These are phyloP conservation scores for Ectropis grisescens DNA, from an alignment of 1,140 invertebrate genomes.

Conservation along the genomic window DNA sequence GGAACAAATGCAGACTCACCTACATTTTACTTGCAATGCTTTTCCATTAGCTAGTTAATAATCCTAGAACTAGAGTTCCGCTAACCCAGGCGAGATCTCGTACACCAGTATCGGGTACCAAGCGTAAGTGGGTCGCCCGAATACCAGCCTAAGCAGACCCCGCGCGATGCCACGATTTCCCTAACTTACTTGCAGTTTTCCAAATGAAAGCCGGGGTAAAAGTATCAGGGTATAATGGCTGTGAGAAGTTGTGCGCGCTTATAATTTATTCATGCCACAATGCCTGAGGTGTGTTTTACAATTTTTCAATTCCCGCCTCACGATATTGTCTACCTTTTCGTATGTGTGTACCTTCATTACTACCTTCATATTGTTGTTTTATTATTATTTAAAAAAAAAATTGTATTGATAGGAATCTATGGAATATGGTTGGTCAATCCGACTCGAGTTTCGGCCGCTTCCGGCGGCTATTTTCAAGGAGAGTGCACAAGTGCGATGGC, in stretches of 20 bases:
- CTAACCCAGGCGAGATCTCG: slow-evolving; percentile 42
- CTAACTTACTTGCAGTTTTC: slow-evolving; percentile 16
- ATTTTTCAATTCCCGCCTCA: slow-evolving; percentile 31
- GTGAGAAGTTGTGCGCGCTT: slow-evolving; percentile 35
- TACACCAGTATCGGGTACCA: slow-evolving; percentile 45
- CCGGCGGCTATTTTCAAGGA: too few species aligned
- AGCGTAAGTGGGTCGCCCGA: slow-evolving; percentile 42
- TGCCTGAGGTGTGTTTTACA: slow-evolving; percentile 35
- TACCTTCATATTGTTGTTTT: too few species aligned
- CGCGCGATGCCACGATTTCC: slow-evolving; percentile 27
- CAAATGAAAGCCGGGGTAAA: slow-evolving; percentile 6
- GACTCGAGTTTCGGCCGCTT: too few species aligned
- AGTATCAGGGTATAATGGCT: slow-evolving; percentile 18
- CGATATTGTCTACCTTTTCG: too few species aligned
- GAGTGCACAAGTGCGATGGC: too few species aligned
- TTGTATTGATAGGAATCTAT: too few species aligned
- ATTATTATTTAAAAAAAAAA: too few species aligned
- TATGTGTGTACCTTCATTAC: too few species aligned
- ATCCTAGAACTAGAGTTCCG: slow-evolving; percentile 28
- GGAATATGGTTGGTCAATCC: too few species aligned
- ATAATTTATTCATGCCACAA: slow-evolving; percentile 58
- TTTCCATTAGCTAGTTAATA: too few species aligned
- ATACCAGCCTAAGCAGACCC: slow-evolving; percentile 27
- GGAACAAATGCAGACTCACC: too few species aligned
- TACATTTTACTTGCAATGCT: too few species aligned